A percentile compares a stretch with the other conserved stretches of the same genome.
These are phyloP conservation scores for Galaxea fascicularis DNA, from an alignment of 92 coral and sea anemone genomes.

Conservation along the genomic window DNA sequence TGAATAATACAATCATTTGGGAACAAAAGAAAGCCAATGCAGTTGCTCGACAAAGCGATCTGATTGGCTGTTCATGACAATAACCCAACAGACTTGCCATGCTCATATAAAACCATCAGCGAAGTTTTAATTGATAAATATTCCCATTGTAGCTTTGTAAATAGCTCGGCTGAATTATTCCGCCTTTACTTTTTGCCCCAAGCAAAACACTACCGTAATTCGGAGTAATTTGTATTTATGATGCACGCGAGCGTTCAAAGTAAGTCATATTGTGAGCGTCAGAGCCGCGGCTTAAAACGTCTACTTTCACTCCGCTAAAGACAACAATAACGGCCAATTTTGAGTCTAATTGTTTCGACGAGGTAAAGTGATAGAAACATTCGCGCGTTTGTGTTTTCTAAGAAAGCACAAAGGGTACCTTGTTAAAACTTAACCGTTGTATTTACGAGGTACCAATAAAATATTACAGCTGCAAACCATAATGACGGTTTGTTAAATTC, in stretches of 20 bases:
- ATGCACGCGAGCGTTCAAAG: neutral
- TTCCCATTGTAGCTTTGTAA: slow-evolving; percentile 55
- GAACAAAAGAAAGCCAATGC: slow-evolving; percentile 32
- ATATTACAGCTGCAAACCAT: slow-evolving; percentile 1
- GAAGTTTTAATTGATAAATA: slow-evolving; percentile 59
- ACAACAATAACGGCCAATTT: slow-evolving; percentile 25
- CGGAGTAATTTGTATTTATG: slow-evolving; percentile 14
- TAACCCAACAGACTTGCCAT: slow-evolving; percentile 27
- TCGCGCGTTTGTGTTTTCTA: slow-evolving; percentile 2
- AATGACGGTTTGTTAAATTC: neutral
- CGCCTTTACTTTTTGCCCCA: slow-evolving; percentile 27
- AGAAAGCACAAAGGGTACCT: slow-evolving; percentile 32
- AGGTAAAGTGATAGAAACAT: slow-evolving; percentile 1
- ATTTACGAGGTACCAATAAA: neutral
- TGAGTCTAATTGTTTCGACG: neutral
- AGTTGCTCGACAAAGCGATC: slow-evolving; percentile 21
- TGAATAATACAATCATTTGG: slow-evolving; percentile 44
- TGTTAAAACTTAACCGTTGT: slow-evolving; percentile 22
- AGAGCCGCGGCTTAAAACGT: neutral
- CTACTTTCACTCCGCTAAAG: neutral
- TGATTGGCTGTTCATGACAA: slow-evolving; percentile 53
- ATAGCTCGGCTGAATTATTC: slow-evolving; percentile 52
- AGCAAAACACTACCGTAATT: slow-evolving; percentile 4
- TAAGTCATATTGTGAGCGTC: neutral
- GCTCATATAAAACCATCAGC: slow-evolving; percentile 47